A percentile compares a stretch with the other conserved stretches of the same genome.
These are phyloP conservation scores for Drosophila kikkawai DNA, from an alignment of 1,140 invertebrate genomes.

Conservation along the genomic window DNA sequence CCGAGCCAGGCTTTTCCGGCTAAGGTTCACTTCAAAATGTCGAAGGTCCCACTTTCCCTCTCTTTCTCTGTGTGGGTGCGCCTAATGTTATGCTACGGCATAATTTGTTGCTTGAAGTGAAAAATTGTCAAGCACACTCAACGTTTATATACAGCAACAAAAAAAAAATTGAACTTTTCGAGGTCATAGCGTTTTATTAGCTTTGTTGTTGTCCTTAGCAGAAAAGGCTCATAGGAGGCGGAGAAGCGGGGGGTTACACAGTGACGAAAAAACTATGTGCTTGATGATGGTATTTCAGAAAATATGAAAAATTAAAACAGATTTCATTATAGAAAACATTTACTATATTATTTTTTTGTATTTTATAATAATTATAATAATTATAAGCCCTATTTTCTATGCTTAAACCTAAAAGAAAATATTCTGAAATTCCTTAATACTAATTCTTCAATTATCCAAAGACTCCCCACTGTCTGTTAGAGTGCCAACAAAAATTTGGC, in stretches of 20 bases:
- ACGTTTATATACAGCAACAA: conserved; percentile 74
- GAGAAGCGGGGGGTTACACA: neutral
- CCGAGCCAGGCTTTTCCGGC: conserved; percentile 16
- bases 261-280: neutral
- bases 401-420: neutral
- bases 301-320: neutral
- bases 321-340: too few species aligned
- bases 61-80: conserved; percentile 38
- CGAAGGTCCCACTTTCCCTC: conserved; percentile 14
- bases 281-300: neutral
- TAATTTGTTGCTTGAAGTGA: conserved; percentile 82
- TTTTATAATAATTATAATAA: too few species aligned
- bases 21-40: conserved; percentile 47
- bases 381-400: neutral
- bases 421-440: neutral
- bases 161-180: conserved; percentile 79
- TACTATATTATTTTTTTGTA: too few species aligned
- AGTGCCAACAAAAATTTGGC: conserved; percentile 20
- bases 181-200: conserved; percentile 79
- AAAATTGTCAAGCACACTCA: conserved; percentile 81
- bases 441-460: neutral
- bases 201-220: conserved; percentile 53
- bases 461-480: neutral
- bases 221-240: neutral
- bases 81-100: conserved; percentile 79